Percentiles rank a stretch among this genome's conserved stretches.
Evolutionary conservation across 2,797 vertebrate genomes (phyloP).

Genomic region (Megalops cyprinoides): DNA sequence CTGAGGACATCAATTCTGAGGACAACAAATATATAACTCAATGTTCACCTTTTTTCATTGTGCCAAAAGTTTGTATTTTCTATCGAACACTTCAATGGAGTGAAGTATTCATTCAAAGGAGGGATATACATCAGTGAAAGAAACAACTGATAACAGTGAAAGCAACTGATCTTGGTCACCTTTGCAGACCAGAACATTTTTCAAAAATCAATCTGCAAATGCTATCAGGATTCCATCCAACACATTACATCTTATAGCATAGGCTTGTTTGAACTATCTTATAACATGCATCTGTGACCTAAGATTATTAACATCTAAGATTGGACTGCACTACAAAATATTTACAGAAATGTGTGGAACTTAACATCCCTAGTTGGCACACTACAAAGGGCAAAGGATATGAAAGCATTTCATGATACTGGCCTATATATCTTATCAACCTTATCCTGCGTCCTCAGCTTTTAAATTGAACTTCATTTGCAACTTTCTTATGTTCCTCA

Average conservation of each 20-base stretch:
- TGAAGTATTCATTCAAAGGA: too few relatives aligned
- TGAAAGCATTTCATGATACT: neutral
- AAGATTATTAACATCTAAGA: too few relatives aligned
- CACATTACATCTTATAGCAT: too few relatives aligned
- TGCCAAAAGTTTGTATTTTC: neutral
- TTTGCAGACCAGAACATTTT: too few relatives aligned
- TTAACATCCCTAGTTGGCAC: neutral
- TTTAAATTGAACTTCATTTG: neutral
- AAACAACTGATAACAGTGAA: neutral
- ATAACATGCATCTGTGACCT: too few relatives aligned
- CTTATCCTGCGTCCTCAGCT: neutral
- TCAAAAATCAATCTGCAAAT: too few relatives aligned
- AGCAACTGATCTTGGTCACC: too few relatives aligned
- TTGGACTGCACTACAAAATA: too few relatives aligned
- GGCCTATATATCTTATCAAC: neutral
- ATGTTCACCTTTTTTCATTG: neutral
- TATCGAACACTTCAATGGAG: neutral
- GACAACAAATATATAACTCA: neutral
- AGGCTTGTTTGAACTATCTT: too few relatives aligned
- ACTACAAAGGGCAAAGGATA: neutral
- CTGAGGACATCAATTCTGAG: neutral
- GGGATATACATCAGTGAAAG: neutral
- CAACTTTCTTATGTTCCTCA: neutral
- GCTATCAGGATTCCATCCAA: too few relatives aligned
- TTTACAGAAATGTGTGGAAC: too few relatives aligned